Base-by-base conservation (phyloP, 2,113 vertebrate species). In the Pteronura brasiliensis region DNA sequence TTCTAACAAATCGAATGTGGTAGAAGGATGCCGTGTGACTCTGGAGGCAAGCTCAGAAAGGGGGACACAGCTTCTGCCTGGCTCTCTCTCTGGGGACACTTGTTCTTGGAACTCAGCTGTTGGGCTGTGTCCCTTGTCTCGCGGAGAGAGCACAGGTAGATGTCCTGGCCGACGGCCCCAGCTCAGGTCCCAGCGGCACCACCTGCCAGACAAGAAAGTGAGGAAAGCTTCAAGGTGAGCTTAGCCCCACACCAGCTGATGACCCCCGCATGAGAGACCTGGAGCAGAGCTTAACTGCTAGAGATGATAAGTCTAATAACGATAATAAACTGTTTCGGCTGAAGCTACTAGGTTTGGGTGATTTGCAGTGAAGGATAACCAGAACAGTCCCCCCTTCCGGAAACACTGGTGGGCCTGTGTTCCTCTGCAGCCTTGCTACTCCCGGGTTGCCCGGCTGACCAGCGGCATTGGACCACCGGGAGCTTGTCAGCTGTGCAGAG, bases 181-280 rank as follows among this genome's bases (percentile, higher is more conserved):
- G 44, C 14, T 55, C 83, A 72, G 67, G n/a, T 74, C 61, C 21
- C 63, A 11, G n/a, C 0, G 67, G 86, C 10, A 42, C 29, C 88
- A 42, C 34, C 10, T 13, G 13, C 2, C 61, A 63, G 59, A 69
- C 23, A 34, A 0, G 1, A 31, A 5, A 42, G 1, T 1, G 7
- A 82, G 15, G 27, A 71, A 90, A 18, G 0, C 77, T 82, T 72
- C 14, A 2, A 31, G 52, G 17, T 47, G 92, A 57, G 34, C 88
- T 52, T 1, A 42, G 36, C 42, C 76, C 39, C 29, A 34, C 76
- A 23, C 36, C 20, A 29, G 4, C 71, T 82, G 86, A 57, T 0
- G 0, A 96, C 47, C 25, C 20, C 23, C 4, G 34, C 14, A 0
- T 8, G 14, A 92, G 61, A 34, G 29, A 52, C 29, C 31, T 36